A percentile compares a stretch with the other conserved stretches of the same genome.
phyloP scores from a whole-genome alignment of 2,113 vertebrate genomes.

The Elephantulus edwardii region DNA sequence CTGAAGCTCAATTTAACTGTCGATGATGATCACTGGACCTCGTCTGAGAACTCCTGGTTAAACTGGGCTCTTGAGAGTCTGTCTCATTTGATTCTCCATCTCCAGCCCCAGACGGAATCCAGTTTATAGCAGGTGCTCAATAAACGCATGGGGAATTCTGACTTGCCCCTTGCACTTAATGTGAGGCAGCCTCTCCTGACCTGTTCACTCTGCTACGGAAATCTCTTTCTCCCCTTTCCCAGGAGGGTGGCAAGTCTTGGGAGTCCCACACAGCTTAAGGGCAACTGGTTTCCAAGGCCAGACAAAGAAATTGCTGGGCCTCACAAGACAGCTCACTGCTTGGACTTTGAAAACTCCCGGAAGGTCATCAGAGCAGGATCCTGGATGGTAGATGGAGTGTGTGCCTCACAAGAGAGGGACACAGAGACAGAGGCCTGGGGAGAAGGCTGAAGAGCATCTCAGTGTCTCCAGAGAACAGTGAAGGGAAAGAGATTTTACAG shows the following conservation, averaged over 20 bases:
- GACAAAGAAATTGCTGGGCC: neutral
- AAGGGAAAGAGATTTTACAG: neutral
- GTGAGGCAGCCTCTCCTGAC: neutral
- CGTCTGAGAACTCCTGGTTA: neutral
- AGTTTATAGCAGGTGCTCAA: too few species aligned
- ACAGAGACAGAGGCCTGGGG: neutral
- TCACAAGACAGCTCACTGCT: neutral
- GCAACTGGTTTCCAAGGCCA: neutral
- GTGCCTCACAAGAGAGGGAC: too few species aligned
- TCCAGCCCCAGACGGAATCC: neutral
- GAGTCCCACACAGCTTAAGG: neutral
- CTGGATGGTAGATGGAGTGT: accelerated
- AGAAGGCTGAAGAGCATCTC: accelerated
- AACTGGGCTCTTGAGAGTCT: neutral
- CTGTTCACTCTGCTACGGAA: neutral
- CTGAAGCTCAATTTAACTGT: too few species aligned
- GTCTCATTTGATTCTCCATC: neutral
- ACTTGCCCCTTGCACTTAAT: neutral
- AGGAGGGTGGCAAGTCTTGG: neutral
- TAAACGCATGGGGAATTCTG: neutral
- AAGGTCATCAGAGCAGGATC: too few species aligned
- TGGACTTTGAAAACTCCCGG: neutral
- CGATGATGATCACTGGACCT: neutral
- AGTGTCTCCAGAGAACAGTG: neutral
- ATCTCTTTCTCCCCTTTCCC: neutral